Evolutionary conservation across 2,888 invertebrate genomes (phyloP).

Genomic region (Micoletzkya japonica): DNA sequence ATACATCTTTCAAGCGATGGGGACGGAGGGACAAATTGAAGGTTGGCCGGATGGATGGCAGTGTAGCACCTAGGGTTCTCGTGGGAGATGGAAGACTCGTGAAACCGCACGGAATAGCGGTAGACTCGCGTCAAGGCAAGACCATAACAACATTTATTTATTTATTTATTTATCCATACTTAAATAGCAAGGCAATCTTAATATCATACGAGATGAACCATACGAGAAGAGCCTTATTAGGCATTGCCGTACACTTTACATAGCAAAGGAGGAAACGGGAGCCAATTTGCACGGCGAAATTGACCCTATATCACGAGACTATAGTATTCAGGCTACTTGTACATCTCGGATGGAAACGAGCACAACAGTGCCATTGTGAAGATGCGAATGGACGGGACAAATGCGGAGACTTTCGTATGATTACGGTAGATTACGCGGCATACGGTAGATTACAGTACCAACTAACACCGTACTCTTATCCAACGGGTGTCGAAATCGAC

Average conservation of each 20-base stretch:
- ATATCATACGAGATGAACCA: too few relatives aligned
- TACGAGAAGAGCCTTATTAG: too few relatives aligned
- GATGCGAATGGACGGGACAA: slow-evolving; percentile 36
- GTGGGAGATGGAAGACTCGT: not conserved
- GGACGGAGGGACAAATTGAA: not conserved
- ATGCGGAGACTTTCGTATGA: slow-evolving; percentile 20
- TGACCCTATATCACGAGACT: too few relatives aligned
- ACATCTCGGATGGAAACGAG: slow-evolving; percentile 36
- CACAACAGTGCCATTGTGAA: slow-evolving; percentile 33
- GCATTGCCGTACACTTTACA: too few relatives aligned
- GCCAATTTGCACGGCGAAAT: not conserved
- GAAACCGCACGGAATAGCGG: slow-evolving; percentile 31
- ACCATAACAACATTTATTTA: not conserved
- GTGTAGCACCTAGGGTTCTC: slow-evolving; percentile 20
- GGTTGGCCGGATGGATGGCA: slow-evolving; percentile 21
- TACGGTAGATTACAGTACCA: slow-evolving; percentile 20
- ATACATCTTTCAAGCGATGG: not conserved
- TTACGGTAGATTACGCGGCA: not conserved
- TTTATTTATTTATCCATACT: not conserved
- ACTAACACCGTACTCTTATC: slow-evolving; percentile 28
- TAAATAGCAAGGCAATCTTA: not conserved
- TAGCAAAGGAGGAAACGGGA: not conserved
- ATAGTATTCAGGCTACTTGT: slow-evolving; percentile 20
- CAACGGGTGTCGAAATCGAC: slow-evolving; percentile 34
- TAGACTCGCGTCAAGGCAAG: slow-evolving; percentile 33